Percentiles rank a stretch among this genome's conserved stretches.
Conservation (phyloP, 2,888 invertebrate species). For the Colostygia pectinataria region DNA sequence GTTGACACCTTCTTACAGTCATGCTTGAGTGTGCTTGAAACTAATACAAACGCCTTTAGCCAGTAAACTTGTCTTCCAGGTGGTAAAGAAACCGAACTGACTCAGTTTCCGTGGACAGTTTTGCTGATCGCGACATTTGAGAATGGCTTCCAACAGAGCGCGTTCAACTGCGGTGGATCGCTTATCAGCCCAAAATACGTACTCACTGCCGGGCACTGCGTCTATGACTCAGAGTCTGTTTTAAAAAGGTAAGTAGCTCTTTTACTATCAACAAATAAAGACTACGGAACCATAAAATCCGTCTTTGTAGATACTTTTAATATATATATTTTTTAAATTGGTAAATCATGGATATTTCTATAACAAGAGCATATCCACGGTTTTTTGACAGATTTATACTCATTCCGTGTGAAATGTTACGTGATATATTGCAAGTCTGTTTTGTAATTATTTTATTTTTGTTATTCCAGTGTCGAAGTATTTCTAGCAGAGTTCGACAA, state of each 20-base stretch:
- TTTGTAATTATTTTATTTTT: conserved; percentile 11
- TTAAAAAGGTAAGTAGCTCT: conserved; percentile 57
- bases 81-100: conserved; percentile 63
- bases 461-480: conserved; percentile 63
- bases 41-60: too few species aligned
- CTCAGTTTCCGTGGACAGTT: conserved; percentile 72
- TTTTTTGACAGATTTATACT: too few species aligned
- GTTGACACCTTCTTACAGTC: too few species aligned
- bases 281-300: too few species aligned
- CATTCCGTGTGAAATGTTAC: not conserved
- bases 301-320: too few species aligned
- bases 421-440: not conserved
- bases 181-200: conserved; percentile 65
- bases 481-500: conserved; percentile 71
- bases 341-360: too few species aligned
- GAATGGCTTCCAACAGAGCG: conserved; percentile 42
- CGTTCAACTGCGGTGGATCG: conserved; percentile 69
- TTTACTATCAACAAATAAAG: too few species aligned
- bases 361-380: too few species aligned
- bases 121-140: conserved; percentile 58
- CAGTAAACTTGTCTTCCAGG: conserved; percentile 42
- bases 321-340: too few species aligned
- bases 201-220: conserved; percentile 70
- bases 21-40: too few species aligned
- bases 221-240: conserved; percentile 49